Base-by-base conservation (phyloP, 2,113 vertebrate genomes). In the Spilogale gracilis region DNA sequence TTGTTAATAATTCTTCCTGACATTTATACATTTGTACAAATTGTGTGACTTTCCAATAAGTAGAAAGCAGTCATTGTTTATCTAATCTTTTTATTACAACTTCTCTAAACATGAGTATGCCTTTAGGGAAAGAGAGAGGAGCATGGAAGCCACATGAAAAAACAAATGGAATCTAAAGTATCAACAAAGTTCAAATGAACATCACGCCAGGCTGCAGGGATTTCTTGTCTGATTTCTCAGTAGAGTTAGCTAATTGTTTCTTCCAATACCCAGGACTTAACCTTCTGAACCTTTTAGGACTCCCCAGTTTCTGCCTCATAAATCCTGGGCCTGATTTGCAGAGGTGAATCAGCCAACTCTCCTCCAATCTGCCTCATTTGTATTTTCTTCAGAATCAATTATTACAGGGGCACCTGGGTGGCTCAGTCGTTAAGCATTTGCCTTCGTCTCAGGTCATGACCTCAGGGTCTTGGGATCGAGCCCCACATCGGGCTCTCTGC, bases 1-100 rank as follows among this genome's bases (percentile, higher is more conserved):
- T 89, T 81, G 6, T 56, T 90, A 81, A 97, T 96, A 63, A 96
- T 91, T 65, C 76, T 98, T 97, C 9, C 7, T 96, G 74, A 27
- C 50, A 71, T 52, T 86, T 89, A 18, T 38, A 17, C 14, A 80
- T 96, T 90, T 67, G 63, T 67, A 93, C 60, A 90, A 85, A 84
- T 74, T 80, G 6, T 87, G 23, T 83, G 48, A 95, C 52, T 91
- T 94, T 96, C 30, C 56, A 69, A 3, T 80, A 94, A 67, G 12
- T 92, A n/a, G 86, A 97, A 97, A 79, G 3, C 56, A 80, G 74
- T 50, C 74, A 45, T 65, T 56, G 27, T 94, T 93, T 94, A 87
- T 87, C 21, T 92, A 63, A 71, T 96, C 16, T 71, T 89, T 94
- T 93, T 80, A 86, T 94, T 88, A 52, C 1, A 74, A 1, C 6